These are phyloP conservation scores for Peromyscus polionotus DNA, from an alignment of 2,113 vertebrate species.

Conservation along the genomic window DNA sequence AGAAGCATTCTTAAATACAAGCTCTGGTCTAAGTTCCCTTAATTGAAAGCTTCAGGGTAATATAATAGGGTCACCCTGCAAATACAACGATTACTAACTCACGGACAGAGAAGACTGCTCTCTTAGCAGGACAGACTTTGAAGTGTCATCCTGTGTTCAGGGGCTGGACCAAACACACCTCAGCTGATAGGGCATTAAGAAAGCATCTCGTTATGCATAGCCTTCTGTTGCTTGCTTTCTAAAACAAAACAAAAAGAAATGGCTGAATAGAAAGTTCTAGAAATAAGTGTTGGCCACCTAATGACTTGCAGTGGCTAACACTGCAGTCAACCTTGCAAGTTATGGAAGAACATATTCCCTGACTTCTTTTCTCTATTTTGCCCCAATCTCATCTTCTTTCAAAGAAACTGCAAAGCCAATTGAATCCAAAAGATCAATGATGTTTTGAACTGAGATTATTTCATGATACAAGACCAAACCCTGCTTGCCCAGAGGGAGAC, in stretches of 20 bases:
- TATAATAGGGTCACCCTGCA: slow-evolving; percentile 36
- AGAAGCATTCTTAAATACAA: neutral
- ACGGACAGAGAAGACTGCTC: neutral
- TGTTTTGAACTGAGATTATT: neutral
- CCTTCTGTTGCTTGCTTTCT: slow-evolving; percentile 24
- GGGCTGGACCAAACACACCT: slow-evolving; percentile 18
- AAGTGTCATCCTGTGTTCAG: neutral
- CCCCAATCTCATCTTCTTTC: neutral
- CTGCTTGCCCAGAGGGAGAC: neutral
- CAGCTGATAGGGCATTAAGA: slow-evolving; percentile 9
- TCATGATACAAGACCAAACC: neutral
- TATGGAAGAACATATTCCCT: neutral
- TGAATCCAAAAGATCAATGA: slow-evolving; percentile 3
- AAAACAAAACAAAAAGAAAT: slow-evolving; percentile 8
- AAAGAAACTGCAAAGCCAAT: slow-evolving; percentile 8
- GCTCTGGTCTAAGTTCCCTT: slow-evolving; percentile 22
- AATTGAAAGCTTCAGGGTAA: slow-evolving; percentile 54
- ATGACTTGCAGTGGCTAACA: neutral
- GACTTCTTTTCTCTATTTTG: neutral
- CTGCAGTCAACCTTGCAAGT: neutral
- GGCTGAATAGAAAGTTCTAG: slow-evolving; percentile 18
- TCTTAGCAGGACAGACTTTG: neutral
- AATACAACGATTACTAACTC: slow-evolving; percentile 20
- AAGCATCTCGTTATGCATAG: neutral
- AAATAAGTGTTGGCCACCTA: neutral